Conservation (phyloP, 2,113 vertebrate genomes). For the Gallinago paraguaiae region DNA sequence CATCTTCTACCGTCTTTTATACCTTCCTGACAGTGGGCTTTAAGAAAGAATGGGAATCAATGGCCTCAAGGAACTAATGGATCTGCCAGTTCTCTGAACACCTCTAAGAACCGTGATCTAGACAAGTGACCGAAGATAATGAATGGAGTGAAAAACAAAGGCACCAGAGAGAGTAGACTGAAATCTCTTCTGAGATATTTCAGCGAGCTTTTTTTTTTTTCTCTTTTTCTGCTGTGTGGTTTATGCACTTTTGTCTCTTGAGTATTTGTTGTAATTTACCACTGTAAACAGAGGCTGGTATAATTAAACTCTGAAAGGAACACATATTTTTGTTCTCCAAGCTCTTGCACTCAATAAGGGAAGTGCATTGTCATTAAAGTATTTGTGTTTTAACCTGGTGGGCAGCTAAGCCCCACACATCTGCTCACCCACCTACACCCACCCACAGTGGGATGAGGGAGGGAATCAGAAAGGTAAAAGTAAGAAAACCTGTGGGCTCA, state of each 20-base stretch:
- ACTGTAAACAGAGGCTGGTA: neutral
- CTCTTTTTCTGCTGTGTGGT: neutral
- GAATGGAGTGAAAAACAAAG: constrained; percentile 10
- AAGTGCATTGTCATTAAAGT: neutral
- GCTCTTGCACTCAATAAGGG: neutral
- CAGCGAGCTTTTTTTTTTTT: neutral
- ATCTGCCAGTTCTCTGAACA: constrained; percentile 14
- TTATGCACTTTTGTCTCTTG: neutral
- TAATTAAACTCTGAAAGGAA: neutral
- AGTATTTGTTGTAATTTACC: neutral
- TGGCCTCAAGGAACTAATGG: constrained; percentile 31
- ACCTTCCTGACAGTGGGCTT: neutral
- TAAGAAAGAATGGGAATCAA: constrained; percentile 33
- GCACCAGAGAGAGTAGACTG: neutral
- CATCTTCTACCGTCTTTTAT: constrained; percentile 23
- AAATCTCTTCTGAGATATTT: neutral
- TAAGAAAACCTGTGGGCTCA: neutral
- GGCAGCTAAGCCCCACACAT: neutral
- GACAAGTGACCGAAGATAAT: constrained; percentile 32
- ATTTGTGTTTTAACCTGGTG: neutral
- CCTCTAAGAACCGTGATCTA: constrained; percentile 4
- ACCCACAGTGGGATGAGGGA: accelerated
- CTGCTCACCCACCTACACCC: accelerated
- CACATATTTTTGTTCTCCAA: neutral
- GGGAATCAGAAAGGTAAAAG: neutral